Evolutionary conservation across 2,888 invertebrate species (phyloP).

Genomic region (Cepaea hortensis): DNA sequence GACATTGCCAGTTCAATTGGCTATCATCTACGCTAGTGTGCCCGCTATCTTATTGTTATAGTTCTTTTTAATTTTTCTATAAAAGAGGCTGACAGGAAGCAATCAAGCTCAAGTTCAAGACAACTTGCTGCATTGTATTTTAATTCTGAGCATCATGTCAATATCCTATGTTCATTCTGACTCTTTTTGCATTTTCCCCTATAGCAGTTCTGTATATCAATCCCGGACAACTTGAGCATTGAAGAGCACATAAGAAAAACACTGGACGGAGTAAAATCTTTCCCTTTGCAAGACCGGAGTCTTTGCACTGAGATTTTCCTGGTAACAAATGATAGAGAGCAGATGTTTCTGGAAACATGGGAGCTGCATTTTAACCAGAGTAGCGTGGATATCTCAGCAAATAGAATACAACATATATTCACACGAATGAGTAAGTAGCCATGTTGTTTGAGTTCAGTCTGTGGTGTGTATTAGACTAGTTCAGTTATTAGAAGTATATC

Average conservation of each 20-base stretch:
- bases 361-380: slow-evolving; percentile 41
- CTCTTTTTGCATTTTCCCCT: background rate
- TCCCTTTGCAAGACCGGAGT: slow-evolving; percentile 39
- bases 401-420: slow-evolving; percentile 44
- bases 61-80: too few relatives aligned
- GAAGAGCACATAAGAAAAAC: slow-evolving; percentile 43
- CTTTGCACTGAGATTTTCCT: slow-evolving; percentile 42
- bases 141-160: too few relatives aligned
- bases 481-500: too few relatives aligned
- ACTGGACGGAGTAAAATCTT: slow-evolving; percentile 41
- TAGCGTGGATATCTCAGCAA: slow-evolving; percentile 43
- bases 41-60: too few relatives aligned
- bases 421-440: slow-evolving; percentile 44
- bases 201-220: slow-evolving; percentile 40
- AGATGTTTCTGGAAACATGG: slow-evolving; percentile 49
- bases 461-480: too few relatives aligned
- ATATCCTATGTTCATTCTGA: too few relatives aligned
- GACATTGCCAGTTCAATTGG: too few relatives aligned
- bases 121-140: too few relatives aligned
- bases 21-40: too few relatives aligned
- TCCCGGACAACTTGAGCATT: slow-evolving; percentile 35
- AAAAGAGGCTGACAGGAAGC: too few relatives aligned
- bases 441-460: background rate
- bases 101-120: too few relatives aligned
- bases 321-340: slow-evolving; percentile 47